Conservation (phyloP, 2,797 vertebrate genomes). For the Neosilurus mollespiculum region DNA sequence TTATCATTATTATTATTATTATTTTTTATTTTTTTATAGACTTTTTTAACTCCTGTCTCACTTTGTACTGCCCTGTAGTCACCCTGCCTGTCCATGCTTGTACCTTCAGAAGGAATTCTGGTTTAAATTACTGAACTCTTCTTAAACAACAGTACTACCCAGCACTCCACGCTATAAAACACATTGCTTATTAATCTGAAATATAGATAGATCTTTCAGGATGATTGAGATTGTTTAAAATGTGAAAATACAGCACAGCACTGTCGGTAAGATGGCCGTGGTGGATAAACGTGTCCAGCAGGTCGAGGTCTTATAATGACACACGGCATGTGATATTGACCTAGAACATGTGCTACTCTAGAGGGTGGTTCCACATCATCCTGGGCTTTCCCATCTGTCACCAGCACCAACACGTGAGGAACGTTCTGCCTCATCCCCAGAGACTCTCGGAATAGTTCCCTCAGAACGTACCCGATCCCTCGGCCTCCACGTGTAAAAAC, state of each 20-base stretch:
- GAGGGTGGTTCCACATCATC: conserved; percentile 83
- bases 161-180: neutral
- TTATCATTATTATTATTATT: too few relatives aligned
- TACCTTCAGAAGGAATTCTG: neutral
- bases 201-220: neutral
- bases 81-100: neutral
- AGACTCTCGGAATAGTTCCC: conserved; percentile 83
- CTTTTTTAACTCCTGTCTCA: neutral
- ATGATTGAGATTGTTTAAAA: neutral
- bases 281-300: neutral
- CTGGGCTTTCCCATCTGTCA: conserved; percentile 87
- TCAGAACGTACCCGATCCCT: conserved; percentile 80
- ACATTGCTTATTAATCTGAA: neutral
- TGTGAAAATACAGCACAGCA: neutral
- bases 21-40: too few relatives aligned
- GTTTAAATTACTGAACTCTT: neutral
- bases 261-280: neutral
- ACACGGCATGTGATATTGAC: conserved; percentile 63
- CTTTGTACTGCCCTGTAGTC: neutral
- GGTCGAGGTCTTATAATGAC: neutral
- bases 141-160: neutral
- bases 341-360: conserved; percentile 78
- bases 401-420: conserved; percentile 78
- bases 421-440: conserved; percentile 81
- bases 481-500: conserved; percentile 67